These are phyloP conservation scores for Drosophila insularis DNA, from an alignment of 1,140 invertebrate species.

Conservation along the genomic window DNA sequence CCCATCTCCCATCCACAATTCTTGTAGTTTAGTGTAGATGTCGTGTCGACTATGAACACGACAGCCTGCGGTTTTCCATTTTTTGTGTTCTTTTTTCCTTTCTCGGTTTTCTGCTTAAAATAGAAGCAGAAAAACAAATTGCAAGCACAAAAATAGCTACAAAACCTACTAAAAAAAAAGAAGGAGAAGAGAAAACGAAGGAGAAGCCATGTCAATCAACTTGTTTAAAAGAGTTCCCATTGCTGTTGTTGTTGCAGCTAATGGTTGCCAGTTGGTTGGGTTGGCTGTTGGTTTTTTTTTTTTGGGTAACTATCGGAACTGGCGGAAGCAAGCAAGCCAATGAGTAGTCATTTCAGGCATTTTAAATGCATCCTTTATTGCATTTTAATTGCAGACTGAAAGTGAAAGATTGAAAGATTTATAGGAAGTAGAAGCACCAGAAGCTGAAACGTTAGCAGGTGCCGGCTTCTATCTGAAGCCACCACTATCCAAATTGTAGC, in stretches of 20 bases:
- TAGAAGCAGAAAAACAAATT: constrained; percentile 51
- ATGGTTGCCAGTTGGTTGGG: not conserved
- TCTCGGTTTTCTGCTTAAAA: constrained; percentile 42
- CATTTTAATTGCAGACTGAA: constrained; percentile 67
- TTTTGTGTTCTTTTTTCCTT: constrained; percentile 1
- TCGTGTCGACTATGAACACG: constrained; percentile 61
- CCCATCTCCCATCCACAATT: not conserved
- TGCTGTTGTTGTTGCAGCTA: constrained; percentile 34
- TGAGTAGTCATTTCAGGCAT: constrained; percentile 27
- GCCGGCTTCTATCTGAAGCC: constrained; percentile 42
- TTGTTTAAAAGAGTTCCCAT: constrained; percentile 56
- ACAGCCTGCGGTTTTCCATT: constrained; percentile 70
- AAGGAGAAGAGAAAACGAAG: not conserved
- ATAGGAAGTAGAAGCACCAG: constrained; percentile 33
- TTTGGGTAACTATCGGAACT: constrained; percentile 38
- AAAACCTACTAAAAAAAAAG: not conserved
- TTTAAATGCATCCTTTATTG: constrained; percentile 78
- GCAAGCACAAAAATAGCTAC: constrained; percentile 66
- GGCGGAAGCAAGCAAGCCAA: constrained; percentile 55
- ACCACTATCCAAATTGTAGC: constrained; percentile 28
- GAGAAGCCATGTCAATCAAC: constrained; percentile 65
- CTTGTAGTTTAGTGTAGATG: constrained; percentile 38
- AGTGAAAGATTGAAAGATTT: constrained; percentile 15
- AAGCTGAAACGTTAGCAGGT: constrained; percentile 48
- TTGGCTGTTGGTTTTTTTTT: constrained; percentile 1